Conservation (phyloP, 2,113 vertebrate genomes). For the Gadus chalcogrammus region DNA sequence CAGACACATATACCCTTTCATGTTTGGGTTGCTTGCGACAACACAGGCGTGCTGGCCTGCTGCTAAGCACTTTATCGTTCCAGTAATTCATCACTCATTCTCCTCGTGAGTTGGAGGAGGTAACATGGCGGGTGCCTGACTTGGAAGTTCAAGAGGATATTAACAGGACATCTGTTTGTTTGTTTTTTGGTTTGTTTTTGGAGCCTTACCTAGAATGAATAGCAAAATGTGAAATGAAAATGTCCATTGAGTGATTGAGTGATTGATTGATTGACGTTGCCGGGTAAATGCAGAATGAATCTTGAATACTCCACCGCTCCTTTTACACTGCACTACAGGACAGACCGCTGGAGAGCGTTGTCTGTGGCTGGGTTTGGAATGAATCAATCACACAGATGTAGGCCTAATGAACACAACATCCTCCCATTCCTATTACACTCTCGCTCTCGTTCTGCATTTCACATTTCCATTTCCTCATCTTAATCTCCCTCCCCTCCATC, state of each 20-base stretch:
- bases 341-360: background rate
- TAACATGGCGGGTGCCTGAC: background rate
- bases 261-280: background rate
- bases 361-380: background rate
- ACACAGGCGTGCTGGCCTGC: background rate
- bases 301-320: background rate
- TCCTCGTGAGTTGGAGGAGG: background rate
- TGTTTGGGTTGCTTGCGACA: background rate
- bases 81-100: background rate
- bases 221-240: no score
- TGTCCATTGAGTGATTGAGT: background rate
- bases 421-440: background rate
- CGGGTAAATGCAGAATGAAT: background rate
- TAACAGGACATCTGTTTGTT: background rate
- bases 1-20: background rate
- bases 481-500: no score
- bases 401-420: background rate
- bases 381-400: background rate
- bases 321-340: background rate
- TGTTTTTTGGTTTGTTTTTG: background rate
- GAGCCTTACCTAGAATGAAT: background rate
- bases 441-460: no score
- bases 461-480: no score
- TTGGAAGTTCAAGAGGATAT: background rate
- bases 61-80: background rate